These are phyloP conservation scores for Atta cephalotes DNA, from an alignment of 1,140 invertebrate genomes.

Conservation along the genomic window DNA sequence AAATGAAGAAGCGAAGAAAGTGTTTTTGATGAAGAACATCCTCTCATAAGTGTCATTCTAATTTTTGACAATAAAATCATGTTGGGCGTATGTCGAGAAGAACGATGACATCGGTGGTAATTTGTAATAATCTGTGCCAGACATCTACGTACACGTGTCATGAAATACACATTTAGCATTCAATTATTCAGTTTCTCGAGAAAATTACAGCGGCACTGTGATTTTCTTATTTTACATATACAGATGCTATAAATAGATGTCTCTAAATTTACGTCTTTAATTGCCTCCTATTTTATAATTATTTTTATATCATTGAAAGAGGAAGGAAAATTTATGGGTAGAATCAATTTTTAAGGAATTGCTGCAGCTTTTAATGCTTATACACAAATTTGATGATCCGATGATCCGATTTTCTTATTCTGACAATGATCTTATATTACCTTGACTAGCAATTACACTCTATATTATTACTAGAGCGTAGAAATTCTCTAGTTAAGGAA, in stretches of 20 bases:
- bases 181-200: slow-evolving; percentile 4
- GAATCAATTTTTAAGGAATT: slow-evolving; percentile 11
- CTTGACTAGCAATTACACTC: slow-evolving; percentile 39
- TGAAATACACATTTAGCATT: slow-evolving; percentile 9
- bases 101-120: slow-evolving; percentile 78
- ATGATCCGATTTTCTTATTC: slow-evolving; percentile 39
- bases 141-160: slow-evolving; percentile 66
- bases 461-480: neutral
- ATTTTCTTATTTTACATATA: slow-evolving; percentile 56
- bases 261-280: neutral
- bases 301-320: neutral
- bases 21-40: neutral
- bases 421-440: slow-evolving; percentile 59
- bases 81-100: slow-evolving; percentile 45
- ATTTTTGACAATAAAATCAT: slow-evolving; percentile 58
- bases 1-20: neutral
- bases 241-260: slow-evolving; percentile 22
- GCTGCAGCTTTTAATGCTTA: neutral
- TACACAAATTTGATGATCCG: neutral
- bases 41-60: slow-evolving; percentile 57
- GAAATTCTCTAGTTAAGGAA: slow-evolving; percentile 21
- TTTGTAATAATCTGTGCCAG: slow-evolving; percentile 75
- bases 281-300: neutral
- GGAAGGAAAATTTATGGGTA: neutral
- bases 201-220: slow-evolving; percentile 40